Evolutionary conservation across 1,140 invertebrate genomes (phyloP).

Genomic region (Pogonus chalceus): DNA sequence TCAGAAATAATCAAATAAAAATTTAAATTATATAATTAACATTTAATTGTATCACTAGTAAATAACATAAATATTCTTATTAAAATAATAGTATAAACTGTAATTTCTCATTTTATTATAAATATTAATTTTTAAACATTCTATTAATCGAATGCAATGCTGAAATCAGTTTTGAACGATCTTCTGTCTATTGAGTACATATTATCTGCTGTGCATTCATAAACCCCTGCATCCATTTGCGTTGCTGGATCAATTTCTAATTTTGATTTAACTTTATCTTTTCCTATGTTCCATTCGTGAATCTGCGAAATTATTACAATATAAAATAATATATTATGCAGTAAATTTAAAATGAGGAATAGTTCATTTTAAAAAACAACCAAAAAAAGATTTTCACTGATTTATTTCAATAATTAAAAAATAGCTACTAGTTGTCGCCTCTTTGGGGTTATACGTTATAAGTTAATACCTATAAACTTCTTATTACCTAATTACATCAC

Average conservation of each 20-base stretch:
- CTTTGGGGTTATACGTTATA: too few species aligned
- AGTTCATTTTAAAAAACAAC: too few species aligned
- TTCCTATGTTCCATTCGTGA: slow-evolving; percentile 74
- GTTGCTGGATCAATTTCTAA: slow-evolving; percentile 88
- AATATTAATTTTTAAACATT: background rate
- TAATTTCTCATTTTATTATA: background rate
- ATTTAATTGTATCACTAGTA: too few species aligned
- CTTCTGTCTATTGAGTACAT: slow-evolving; percentile 85
- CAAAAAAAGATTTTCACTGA: background rate
- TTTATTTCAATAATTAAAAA: background rate
- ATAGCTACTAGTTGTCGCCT: too few species aligned
- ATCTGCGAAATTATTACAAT: slow-evolving; percentile 51
- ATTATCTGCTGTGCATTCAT: slow-evolving; percentile 85
- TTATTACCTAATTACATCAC: too few species aligned
- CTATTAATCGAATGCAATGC: slow-evolving; percentile 70
- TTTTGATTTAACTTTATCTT: slow-evolving; percentile 79
- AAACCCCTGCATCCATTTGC: slow-evolving; percentile 84
- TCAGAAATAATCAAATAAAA: slow-evolving; percentile 7
- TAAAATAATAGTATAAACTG: too few species aligned
- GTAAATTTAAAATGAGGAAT: too few species aligned
- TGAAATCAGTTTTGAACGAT: slow-evolving; percentile 87
- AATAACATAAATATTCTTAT: too few species aligned
- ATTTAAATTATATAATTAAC: background rate
- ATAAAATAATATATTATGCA: too few species aligned
- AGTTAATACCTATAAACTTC: too few species aligned